Percentiles rank a stretch among this genome's conserved stretches.
These are phyloP conservation scores for Graptemys geographica DNA, from an alignment of 2,797 vertebrate genomes.

Conservation along the genomic window DNA sequence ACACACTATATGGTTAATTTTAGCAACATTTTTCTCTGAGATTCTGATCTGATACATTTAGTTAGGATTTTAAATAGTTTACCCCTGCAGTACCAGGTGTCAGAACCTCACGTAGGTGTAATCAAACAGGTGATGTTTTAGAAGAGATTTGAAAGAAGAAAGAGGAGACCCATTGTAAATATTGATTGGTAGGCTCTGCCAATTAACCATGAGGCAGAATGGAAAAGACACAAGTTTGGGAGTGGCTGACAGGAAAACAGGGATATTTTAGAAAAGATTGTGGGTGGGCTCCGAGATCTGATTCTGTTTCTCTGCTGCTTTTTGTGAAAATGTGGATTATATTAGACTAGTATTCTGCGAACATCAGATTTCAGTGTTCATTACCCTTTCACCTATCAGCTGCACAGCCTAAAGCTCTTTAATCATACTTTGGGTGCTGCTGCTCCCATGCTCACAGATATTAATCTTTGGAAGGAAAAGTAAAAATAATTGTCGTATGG, in stretches of 20 bases:
- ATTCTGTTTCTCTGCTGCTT: not conserved
- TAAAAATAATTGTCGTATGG: not conserved
- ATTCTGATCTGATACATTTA: not conserved
- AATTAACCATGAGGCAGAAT: conserved; percentile 17
- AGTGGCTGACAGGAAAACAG: not conserved
- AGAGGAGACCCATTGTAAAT: conserved; percentile 49
- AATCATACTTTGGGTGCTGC: not conserved
- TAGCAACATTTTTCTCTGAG: not conserved
- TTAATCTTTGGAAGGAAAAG: not conserved
- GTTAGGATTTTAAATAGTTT: conserved; percentile 25
- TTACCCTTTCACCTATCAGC: not conserved
- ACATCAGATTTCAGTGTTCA: not conserved
- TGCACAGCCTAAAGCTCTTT: not conserved
- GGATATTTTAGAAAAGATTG: not conserved
- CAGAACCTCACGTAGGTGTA: conserved; percentile 39
- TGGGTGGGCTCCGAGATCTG: rapidly evolving
- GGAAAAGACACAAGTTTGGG: not conserved
- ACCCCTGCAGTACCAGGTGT: conserved; percentile 41
- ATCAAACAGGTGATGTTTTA: conserved; percentile 52
- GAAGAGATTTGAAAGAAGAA: conserved; percentile 47
- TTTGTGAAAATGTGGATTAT: not conserved
- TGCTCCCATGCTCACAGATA: not conserved
- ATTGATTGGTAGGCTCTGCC: conserved; percentile 47
- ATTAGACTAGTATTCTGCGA: not conserved
- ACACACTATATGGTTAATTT: not conserved